These are phyloP conservation scores for Polypterus senegalus DNA, from an alignment of 2,113 vertebrate genomes.

Conservation along the genomic window DNA sequence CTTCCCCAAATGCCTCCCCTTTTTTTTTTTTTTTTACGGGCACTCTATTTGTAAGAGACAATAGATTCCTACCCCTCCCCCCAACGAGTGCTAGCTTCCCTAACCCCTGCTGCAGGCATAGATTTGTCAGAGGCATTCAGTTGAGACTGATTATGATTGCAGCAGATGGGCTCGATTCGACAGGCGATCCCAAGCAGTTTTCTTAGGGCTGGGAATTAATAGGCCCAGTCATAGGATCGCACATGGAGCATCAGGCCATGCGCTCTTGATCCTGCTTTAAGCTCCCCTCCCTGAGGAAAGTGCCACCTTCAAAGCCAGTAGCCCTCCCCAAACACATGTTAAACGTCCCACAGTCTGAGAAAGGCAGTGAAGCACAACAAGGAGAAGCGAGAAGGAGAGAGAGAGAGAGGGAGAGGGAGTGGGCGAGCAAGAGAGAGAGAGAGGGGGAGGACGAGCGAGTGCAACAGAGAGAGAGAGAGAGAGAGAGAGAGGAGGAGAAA, in stretches of 20 bases:
- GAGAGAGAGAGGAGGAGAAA: slow-evolving; percentile 11
- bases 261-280: slow-evolving; percentile 12
- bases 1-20: slow-evolving; percentile 25
- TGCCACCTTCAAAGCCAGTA: slow-evolving; percentile 36
- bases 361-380: slow-evolving; percentile 24
- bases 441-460: slow-evolving; percentile 14
- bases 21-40: slow-evolving; percentile 20
- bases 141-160: slow-evolving; percentile 70
- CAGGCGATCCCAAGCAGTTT: slow-evolving; percentile 38
- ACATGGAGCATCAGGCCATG: slow-evolving; percentile 24
- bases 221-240: slow-evolving; percentile 30
- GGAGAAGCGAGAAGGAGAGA: slow-evolving; percentile 29
- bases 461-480: slow-evolving; percentile 13
- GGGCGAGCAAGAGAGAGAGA: slow-evolving; percentile 13
- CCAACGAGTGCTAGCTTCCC: slow-evolving; percentile 23
- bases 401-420: slow-evolving; percentile 12
- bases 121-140: slow-evolving; percentile 69
- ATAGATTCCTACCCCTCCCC: slow-evolving; percentile 31
- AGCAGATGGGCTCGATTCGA: slow-evolving; percentile 68
- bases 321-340: slow-evolving; percentile 37
- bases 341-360: slow-evolving; percentile 28
- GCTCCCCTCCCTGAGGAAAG: slow-evolving; percentile 33
- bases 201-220: slow-evolving; percentile 23
- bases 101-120: slow-evolving; percentile 48
- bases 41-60: slow-evolving; percentile 49